Conservation (phyloP, 2,888 invertebrate genomes). For the Metalampra italica region DNA sequence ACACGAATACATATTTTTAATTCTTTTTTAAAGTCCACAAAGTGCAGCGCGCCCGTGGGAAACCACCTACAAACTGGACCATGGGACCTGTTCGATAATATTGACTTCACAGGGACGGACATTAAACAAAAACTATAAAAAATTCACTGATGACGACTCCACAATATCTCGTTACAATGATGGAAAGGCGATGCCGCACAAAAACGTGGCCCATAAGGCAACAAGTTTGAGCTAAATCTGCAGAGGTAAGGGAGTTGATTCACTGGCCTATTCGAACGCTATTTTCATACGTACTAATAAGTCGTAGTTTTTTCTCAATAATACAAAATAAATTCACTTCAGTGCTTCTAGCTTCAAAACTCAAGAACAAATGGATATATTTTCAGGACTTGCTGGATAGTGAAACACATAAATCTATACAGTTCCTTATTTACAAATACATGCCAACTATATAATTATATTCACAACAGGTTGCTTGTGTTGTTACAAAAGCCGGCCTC, state of each 20-base stretch:
- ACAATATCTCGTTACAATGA: slow-evolving; percentile 8
- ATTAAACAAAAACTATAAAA: slow-evolving; percentile 1
- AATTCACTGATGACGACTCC: neutral
- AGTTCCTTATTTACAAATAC: too few species aligned
- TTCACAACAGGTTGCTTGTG: too few species aligned
- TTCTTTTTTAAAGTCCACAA: neutral
- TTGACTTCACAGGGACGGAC: neutral
- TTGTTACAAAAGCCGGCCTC: too few species aligned
- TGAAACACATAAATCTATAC: too few species aligned
- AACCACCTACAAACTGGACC: neutral
- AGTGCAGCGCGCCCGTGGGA: neutral
- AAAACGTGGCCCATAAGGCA: slow-evolving; percentile 6
- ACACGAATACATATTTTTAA: too few species aligned
- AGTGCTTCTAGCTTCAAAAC: too few species aligned
- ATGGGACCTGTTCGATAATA: neutral
- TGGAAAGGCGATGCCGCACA: slow-evolving; percentile 10
- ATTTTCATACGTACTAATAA: too few species aligned
- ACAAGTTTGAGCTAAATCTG: neutral
- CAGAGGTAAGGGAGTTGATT: neutral
- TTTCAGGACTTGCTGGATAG: too few species aligned
- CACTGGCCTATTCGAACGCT: neutral
- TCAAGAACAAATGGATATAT: too few species aligned
- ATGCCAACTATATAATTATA: too few species aligned
- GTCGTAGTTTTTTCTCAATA: too few species aligned
- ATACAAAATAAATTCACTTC: too few species aligned